A percentile compares a stretch with the other conserved stretches of the same genome.
Conservation (phyloP, 2,113 vertebrate genomes). For the Crotalus tigris region DNA sequence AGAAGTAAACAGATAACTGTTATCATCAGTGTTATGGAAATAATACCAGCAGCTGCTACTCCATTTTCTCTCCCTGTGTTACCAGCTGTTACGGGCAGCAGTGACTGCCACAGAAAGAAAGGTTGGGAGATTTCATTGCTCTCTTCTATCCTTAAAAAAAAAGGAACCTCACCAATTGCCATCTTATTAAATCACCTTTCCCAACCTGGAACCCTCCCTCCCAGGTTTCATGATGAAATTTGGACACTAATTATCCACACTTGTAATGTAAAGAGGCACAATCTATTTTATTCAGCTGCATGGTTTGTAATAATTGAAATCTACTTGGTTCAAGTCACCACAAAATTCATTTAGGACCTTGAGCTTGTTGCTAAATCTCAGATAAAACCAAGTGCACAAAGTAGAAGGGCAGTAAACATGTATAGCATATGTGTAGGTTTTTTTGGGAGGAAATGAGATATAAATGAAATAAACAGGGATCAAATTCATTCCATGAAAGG, state of each 20-base stretch:
- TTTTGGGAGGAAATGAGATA: neutral
- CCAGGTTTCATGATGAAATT: neutral
- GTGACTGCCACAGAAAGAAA: neutral
- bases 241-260: neutral
- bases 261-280: neutral
- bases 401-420: neutral
- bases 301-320: neutral
- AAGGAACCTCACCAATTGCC: neutral
- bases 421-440: neutral
- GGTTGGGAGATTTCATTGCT: neutral
- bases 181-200: neutral
- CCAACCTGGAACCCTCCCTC: neutral
- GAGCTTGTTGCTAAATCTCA: neutral
- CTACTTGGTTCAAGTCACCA: neutral
- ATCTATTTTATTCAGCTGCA: neutral
- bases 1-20: neutral
- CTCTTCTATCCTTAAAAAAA: neutral
- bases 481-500: neutral
- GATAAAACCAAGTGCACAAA: neutral
- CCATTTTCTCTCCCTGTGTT: neutral
- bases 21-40: neutral
- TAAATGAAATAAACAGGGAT: neutral
- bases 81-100: neutral
- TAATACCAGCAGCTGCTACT: neutral
- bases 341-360: neutral